Percentiles rank a stretch among this genome's conserved stretches.
phyloP scores from a whole-genome alignment of 2,113 vertebrate species.

The Agelaius phoeniceus region DNA sequence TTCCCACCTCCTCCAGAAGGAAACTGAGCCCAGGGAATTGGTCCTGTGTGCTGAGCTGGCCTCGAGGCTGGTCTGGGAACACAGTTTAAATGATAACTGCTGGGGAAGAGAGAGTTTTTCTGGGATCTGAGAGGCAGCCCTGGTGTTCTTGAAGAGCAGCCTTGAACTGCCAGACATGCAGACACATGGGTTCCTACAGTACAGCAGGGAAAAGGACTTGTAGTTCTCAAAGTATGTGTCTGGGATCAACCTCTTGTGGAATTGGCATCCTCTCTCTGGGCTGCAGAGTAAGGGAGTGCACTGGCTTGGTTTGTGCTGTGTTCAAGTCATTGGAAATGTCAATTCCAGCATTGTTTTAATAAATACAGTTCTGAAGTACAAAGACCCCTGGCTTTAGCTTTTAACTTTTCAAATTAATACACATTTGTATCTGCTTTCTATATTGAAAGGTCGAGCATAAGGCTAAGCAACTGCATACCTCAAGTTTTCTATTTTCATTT shows the following conservation, averaged over 20 bases:
- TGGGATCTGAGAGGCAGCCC: not conserved
- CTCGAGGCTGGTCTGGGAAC: not conserved
- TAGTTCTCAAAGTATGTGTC: not conserved
- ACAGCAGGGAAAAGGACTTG: not conserved
- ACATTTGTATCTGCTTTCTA: not conserved
- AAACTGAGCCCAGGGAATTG: not conserved
- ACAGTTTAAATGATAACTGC: not conserved
- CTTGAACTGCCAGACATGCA: not conserved
- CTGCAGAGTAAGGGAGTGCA: not conserved
- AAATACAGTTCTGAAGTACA: not conserved
- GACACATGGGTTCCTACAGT: accelerated
- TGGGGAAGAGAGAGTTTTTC: not conserved
- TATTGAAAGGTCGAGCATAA: not conserved
- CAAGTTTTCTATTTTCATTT: not conserved
- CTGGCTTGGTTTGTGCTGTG: not conserved
- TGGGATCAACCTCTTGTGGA: not conserved
- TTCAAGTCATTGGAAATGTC: not conserved
- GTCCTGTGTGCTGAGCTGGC: not conserved
- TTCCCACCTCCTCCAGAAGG: not conserved
- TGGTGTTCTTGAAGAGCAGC: not conserved
- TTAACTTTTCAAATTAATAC: not conserved
- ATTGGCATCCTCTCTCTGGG: not conserved
- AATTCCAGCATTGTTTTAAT: not conserved
- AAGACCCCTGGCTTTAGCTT: not conserved
- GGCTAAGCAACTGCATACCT: not conserved